phyloP scores from a whole-genome alignment of 2,888 invertebrate species.

The Chaetoderma sp. region DNA sequence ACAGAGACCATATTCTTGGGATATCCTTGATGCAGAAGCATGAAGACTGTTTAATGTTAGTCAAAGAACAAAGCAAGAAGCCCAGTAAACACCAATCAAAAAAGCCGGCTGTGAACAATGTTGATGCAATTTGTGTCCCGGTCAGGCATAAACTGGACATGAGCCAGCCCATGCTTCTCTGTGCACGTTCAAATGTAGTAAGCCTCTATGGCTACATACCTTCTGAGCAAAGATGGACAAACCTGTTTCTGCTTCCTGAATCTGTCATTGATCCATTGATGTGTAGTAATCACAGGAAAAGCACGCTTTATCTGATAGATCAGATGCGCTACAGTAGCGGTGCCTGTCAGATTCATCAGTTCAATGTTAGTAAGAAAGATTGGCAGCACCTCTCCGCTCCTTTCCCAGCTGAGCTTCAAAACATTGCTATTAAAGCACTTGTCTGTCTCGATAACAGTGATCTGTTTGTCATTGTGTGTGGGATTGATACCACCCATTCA shows the following conservation, averaged over 20 bases:
- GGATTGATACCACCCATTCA: neutral
- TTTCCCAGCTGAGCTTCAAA: conserved; percentile 37
- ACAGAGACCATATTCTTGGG: too few relatives aligned
- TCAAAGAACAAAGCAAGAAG: too few relatives aligned
- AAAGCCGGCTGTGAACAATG: conserved; percentile 37
- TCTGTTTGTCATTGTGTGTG: conserved; percentile 42
- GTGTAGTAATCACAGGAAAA: conserved; percentile 34
- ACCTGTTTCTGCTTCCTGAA: conserved; percentile 48
- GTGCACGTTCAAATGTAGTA: conserved; percentile 40
- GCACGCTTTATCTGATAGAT: conserved; percentile 44
- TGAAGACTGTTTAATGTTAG: too few relatives aligned
- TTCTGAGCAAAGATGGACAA: conserved; percentile 48
- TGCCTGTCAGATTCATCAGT: conserved; percentile 23
- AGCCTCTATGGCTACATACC: conserved; percentile 47
- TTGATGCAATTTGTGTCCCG: conserved; percentile 45
- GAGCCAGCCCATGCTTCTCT: conserved; percentile 38
- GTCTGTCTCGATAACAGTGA: conserved; percentile 36
- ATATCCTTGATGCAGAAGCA: too few relatives aligned
- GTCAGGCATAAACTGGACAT: conserved; percentile 42
- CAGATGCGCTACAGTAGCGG: conserved; percentile 5
- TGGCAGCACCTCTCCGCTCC: conserved; percentile 43
- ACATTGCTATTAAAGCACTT: conserved; percentile 39
- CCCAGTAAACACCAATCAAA: conserved; percentile 34
- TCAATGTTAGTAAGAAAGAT: conserved; percentile 37
- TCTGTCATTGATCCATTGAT: conserved; percentile 43